Evolutionary conservation across 2,797 vertebrate species (phyloP).

Genomic region (Paratrypauchen microcephalus): DNA sequence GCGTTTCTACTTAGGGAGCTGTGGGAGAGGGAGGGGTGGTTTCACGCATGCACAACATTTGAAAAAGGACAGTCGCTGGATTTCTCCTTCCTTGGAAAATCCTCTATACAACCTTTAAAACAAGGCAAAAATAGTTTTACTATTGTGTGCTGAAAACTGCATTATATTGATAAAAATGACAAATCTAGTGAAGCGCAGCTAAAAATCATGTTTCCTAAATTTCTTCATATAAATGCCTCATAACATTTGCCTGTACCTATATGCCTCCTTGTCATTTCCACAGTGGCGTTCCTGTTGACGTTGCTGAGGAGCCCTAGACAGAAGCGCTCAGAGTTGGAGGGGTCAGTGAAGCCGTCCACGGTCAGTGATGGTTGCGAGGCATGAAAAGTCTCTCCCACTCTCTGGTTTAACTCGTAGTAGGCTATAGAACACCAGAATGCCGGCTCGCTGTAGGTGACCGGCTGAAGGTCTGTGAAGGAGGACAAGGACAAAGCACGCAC

Average conservation of each 20-base stretch:
- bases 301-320: conserved; percentile 96
- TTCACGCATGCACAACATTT: too few relatives aligned
- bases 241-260: conserved; percentile 81
- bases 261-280: conserved; percentile 97
- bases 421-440: conserved; percentile 99
- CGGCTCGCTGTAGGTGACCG: conserved; percentile 96
- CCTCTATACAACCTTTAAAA: too few relatives aligned
- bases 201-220: too few relatives aligned
- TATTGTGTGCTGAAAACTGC: too few relatives aligned
- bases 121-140: too few relatives aligned
- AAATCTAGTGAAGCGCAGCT: too few relatives aligned
- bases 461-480: conserved; percentile 85
- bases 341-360: conserved; percentile 96
- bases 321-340: conserved; percentile 96
- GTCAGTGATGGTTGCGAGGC: conserved; percentile 96
- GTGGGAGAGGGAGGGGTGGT: too few relatives aligned
- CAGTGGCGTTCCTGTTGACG: conserved; percentile 95
- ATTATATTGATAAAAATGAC: too few relatives aligned
- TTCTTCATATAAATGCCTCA: background rate
- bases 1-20: too few relatives aligned
- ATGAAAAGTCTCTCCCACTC: conserved; percentile 97
- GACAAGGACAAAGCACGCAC: background rate
- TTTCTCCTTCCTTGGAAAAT: too few relatives aligned
- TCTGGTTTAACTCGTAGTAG: conserved; percentile 97
- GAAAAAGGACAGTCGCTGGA: too few relatives aligned